A percentile compares a stretch with the other conserved stretches of the same genome.
Conservation (phyloP, 1,140 invertebrate species). For the Zaprionus ornatus region DNA sequence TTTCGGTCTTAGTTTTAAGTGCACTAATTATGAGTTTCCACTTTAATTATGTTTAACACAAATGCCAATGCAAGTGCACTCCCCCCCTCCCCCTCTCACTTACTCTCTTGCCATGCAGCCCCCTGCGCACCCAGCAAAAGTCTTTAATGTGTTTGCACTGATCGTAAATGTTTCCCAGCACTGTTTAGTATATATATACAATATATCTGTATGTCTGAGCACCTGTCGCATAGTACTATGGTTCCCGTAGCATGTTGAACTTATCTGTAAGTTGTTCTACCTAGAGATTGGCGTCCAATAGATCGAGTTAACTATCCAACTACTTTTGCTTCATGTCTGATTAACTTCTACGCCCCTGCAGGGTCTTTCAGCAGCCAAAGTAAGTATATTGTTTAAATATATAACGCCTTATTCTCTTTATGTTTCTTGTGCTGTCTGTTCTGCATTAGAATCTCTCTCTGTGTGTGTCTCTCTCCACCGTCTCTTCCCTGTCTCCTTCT, state of each 20-base stretch:
- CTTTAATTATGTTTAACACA: constrained; percentile 42
- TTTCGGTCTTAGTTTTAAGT: constrained; percentile 53
- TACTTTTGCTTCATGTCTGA: background rate
- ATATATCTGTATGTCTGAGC: background rate
- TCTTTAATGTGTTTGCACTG: constrained; percentile 1
- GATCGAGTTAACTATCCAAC: background rate
- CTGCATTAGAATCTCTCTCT: background rate
- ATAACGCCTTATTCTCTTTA: background rate
- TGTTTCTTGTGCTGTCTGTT: background rate
- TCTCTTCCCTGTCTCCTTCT: background rate
- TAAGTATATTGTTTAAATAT: background rate
- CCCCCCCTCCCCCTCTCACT: background rate
- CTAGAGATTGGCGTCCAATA: no score
- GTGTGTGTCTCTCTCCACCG: no score
- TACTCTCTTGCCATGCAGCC: background rate
- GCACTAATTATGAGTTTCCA: constrained; percentile 68
- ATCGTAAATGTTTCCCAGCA: background rate
- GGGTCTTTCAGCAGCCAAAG: background rate
- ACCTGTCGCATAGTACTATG: no score
- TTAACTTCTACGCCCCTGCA: background rate
- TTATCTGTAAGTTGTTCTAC: no score
- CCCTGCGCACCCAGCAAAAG: constrained; percentile 12
- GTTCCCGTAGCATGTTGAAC: no score
- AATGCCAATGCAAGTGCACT: constrained; percentile 13
- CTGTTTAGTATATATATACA: background rate